phyloP scores from a whole-genome alignment of 2,797 vertebrate species.

The Zalophus californianus region DNA sequence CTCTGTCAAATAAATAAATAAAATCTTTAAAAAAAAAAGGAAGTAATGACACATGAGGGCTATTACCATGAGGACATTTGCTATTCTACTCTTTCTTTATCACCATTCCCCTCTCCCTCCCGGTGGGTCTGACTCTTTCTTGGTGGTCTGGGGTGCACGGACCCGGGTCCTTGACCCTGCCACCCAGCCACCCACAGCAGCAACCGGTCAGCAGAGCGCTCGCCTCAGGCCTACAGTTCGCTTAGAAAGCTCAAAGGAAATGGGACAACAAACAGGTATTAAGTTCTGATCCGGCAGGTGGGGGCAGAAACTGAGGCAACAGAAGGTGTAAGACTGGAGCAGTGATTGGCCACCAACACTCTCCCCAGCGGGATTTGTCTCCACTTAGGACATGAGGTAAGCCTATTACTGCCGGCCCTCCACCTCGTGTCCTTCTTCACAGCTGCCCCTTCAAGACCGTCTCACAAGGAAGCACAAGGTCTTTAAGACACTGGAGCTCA shows the following conservation, averaged over 20 bases:
- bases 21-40: background rate
- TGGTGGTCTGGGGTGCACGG: background rate
- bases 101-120: background rate
- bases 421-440: fast-evolving
- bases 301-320: too few relatives aligned
- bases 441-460: background rate
- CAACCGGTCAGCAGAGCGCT: background rate
- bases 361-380: too few relatives aligned
- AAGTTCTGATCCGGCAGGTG: too few relatives aligned
- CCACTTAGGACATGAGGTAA: too few relatives aligned
- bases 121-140: background rate
- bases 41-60: background rate
- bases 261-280: too few relatives aligned
- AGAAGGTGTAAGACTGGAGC: too few relatives aligned
- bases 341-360: too few relatives aligned
- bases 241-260: too few relatives aligned
- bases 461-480: background rate
- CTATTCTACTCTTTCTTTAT: background rate
- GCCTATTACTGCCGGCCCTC: too few relatives aligned
- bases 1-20: too few relatives aligned
- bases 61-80: fast-evolving
- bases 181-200: background rate
- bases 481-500: background rate
- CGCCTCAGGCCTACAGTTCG: fast-evolving
- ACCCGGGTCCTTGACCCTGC: background rate